Conservation (phyloP, 2,113 vertebrate genomes). For the Trematocara stigmaticum region DNA sequence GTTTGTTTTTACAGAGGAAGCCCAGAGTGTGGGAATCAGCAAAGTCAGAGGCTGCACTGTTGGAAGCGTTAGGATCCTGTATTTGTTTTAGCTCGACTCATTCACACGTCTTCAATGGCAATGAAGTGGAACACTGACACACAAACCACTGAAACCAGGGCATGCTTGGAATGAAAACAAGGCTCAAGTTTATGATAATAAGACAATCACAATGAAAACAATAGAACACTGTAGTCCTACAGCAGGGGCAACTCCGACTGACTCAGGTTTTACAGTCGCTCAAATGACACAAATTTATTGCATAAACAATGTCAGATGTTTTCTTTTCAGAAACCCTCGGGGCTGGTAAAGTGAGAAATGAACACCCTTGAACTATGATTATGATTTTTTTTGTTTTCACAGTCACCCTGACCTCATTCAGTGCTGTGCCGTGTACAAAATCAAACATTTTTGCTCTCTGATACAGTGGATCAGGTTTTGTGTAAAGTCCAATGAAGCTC, state of each 20-base stretch:
- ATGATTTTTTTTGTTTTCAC: background rate
- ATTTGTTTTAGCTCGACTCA: background rate
- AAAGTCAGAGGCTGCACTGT: background rate
- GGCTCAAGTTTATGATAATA: slow-evolving; percentile 4
- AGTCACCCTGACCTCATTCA: background rate
- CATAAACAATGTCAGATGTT: slow-evolving; percentile 34
- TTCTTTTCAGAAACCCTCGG: background rate
- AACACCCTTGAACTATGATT: background rate
- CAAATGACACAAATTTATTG: slow-evolving; percentile 36
- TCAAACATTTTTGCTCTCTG: background rate
- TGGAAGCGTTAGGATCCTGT: background rate
- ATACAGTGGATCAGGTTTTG: background rate
- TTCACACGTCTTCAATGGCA: background rate
- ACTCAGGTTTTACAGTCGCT: slow-evolving; percentile 7
- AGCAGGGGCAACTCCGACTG: background rate
- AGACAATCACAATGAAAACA: background rate
- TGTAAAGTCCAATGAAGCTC: background rate
- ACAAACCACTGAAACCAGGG: background rate
- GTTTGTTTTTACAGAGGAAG: background rate
- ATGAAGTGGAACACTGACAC: background rate
- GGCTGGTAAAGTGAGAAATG: background rate
- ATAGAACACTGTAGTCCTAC: background rate
- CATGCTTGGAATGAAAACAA: background rate
- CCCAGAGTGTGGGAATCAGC: background rate
- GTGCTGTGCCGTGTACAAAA: background rate